These are phyloP conservation scores for Actinernus sp. DNA, from an alignment of 92 coral and sea anemone genomes.

Conservation along the genomic window DNA sequence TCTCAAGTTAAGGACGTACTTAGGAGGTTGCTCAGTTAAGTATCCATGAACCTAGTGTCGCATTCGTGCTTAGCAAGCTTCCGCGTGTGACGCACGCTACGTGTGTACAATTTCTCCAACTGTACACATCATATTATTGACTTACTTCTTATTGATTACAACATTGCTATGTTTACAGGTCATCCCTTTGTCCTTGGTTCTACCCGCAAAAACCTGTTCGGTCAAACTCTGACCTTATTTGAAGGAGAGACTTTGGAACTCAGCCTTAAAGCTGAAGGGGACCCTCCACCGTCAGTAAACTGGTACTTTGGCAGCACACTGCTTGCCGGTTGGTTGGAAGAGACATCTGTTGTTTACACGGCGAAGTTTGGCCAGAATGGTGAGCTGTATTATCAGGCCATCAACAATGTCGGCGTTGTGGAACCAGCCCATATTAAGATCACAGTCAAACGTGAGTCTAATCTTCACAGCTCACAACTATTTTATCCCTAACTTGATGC, in stretches of 20 bases:
- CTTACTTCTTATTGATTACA: no score
- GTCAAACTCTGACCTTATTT: background rate
- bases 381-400: background rate
- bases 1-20: no score
- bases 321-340: background rate
- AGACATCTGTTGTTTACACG: background rate
- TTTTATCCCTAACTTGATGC: no score
- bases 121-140: no score
- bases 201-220: background rate
- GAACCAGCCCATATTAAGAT: background rate
- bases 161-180: background rate
- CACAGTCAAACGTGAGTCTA: conserved; percentile 4
- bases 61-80: no score
- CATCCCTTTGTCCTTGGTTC: background rate
- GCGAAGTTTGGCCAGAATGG: background rate
- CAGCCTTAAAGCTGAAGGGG: background rate
- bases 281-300: background rate
- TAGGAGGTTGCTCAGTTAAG: no score
- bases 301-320: background rate
- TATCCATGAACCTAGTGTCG: no score
- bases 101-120: no score
- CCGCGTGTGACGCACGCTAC: no score
- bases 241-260: background rate
- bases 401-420: conserved; percentile 1
- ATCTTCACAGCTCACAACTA: no score